Percentiles rank a stretch among this genome's conserved stretches.
These are phyloP conservation scores for Hydractinia symbiolongicarpus DNA, from an alignment of 30 jellyfish, hydroid and myxozoan genomes.

Conservation along the genomic window DNA sequence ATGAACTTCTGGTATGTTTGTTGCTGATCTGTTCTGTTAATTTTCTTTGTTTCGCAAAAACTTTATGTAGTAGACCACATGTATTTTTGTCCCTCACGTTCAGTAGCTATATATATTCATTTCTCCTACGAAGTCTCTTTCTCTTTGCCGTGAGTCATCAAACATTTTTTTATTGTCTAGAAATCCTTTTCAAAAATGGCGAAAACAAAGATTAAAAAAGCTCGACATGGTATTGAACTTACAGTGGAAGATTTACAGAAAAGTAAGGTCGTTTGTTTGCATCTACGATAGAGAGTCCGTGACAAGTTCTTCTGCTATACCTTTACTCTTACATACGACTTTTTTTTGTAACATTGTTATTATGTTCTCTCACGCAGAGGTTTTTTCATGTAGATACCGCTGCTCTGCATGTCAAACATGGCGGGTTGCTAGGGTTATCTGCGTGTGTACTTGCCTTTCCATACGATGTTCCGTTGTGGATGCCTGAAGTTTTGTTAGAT, in stretches of 20 bases:
- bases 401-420: slow-evolving; percentile 64
- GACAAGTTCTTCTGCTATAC: not conserved
- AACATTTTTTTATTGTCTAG: not conserved
- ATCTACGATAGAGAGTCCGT: not conserved
- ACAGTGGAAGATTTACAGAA: slow-evolving; percentile 22
- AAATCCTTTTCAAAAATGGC: slow-evolving; percentile 72
- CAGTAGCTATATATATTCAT: not conserved
- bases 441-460: slow-evolving; percentile 96
- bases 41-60: not conserved
- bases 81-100: not conserved
- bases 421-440: slow-evolving; percentile 84
- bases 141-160: not conserved
- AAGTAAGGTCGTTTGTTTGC: slow-evolving; percentile 10
- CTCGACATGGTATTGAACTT: slow-evolving; percentile 38
- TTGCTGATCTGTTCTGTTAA: not conserved
- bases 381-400: slow-evolving; percentile 15
- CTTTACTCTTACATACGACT: not conserved
- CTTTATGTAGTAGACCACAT: too few species aligned
- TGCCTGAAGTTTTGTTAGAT: slow-evolving; percentile 86
- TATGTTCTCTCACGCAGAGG: not conserved
- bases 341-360: not conserved
- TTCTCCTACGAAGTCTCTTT: not conserved
- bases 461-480: slow-evolving; percentile 89
- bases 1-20: slow-evolving; percentile 31
- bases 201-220: slow-evolving; percentile 52